phyloP scores from a whole-genome alignment of 2,888 invertebrate genomes.

The Drosophila emarginata region DNA sequence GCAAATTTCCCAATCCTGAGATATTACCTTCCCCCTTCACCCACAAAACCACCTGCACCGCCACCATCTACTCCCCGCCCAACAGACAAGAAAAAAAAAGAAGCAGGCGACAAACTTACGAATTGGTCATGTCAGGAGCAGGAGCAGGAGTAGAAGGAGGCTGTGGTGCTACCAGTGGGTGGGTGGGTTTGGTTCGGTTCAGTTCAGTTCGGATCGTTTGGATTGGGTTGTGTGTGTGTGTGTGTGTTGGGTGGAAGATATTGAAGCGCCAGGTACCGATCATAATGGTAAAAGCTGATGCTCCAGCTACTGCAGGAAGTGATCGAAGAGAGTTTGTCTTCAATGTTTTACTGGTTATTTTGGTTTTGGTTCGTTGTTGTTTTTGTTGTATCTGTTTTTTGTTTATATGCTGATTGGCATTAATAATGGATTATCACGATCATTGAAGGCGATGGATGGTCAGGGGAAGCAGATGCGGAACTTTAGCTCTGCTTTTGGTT shows the following conservation, averaged over 20 bases:
- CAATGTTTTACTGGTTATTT: conserved; percentile 4
- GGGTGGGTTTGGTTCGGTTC: too few relatives aligned
- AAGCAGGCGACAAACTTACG: conserved; percentile 80
- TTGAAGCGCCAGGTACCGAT: conserved; percentile 66
- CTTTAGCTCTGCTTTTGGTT: conserved; percentile 61
- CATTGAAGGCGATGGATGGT: conserved; percentile 36
- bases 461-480: conserved; percentile 70
- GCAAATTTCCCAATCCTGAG: conserved; percentile 56
- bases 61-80: conserved; percentile 2
- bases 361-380: conserved; percentile 28
- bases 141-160: conserved; percentile 37
- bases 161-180: conserved; percentile 50
- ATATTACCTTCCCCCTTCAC: background rate
- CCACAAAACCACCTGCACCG: background rate
- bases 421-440: conserved; percentile 83
- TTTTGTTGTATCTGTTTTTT: conserved; percentile 32
- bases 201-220: conserved; percentile 18
- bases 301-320: conserved; percentile 36
- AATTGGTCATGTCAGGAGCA: conserved; percentile 75
- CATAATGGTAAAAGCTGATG: conserved; percentile 68
- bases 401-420: conserved; percentile 83
- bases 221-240: conserved; percentile 20
- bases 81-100: conserved; percentile 16
- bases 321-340: conserved; percentile 14
- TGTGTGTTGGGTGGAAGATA: conserved; percentile 2